A percentile compares a stretch with the other conserved stretches of the same genome.
Evolutionary conservation across 92 coral and sea anemone genomes (phyloP).

Genomic region (Actinostola sp.): DNA sequence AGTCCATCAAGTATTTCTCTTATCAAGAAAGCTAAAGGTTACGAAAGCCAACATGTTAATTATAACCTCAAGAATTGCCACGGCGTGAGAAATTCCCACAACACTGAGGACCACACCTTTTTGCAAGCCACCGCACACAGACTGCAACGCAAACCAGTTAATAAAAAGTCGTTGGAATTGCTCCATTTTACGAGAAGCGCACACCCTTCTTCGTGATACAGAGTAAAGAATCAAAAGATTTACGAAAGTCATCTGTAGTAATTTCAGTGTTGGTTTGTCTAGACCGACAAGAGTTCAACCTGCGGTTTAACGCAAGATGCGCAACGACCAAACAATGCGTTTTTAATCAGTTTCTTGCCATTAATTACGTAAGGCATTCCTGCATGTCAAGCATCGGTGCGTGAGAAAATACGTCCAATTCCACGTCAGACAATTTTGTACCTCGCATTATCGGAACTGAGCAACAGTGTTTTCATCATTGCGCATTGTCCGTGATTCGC

Average conservation of each 20-base stretch:
- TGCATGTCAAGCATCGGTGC: conserved; percentile 10
- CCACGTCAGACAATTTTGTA: too few species aligned
- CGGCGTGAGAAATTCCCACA: conserved; percentile 7
- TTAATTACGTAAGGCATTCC: conserved; percentile 3
- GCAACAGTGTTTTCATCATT: too few species aligned
- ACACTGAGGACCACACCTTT: background rate
- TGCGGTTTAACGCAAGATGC: conserved; percentile 6
- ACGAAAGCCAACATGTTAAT: conserved; percentile 10
- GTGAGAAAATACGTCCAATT: conserved; percentile 10
- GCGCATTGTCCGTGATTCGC: too few species aligned
- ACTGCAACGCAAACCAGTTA: too few species aligned
- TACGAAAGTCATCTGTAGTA: background rate
- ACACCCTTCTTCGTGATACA: too few species aligned
- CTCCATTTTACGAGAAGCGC: too few species aligned
- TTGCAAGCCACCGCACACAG: too few species aligned
- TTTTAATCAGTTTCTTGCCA: conserved; percentile 4
- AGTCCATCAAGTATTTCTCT: conserved; percentile 7
- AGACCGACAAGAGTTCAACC: background rate
- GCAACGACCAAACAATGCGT: background rate
- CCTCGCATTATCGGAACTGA: too few species aligned
- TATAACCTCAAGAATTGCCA: background rate
- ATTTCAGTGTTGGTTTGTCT: background rate
- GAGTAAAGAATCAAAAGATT: too few species aligned
- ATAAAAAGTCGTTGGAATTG: too few species aligned
- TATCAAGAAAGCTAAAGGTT: conserved; percentile 24